Evolutionary conservation across 2,113 vertebrate genomes (phyloP).

Genomic region (Notarius lentiginosus): DNA sequence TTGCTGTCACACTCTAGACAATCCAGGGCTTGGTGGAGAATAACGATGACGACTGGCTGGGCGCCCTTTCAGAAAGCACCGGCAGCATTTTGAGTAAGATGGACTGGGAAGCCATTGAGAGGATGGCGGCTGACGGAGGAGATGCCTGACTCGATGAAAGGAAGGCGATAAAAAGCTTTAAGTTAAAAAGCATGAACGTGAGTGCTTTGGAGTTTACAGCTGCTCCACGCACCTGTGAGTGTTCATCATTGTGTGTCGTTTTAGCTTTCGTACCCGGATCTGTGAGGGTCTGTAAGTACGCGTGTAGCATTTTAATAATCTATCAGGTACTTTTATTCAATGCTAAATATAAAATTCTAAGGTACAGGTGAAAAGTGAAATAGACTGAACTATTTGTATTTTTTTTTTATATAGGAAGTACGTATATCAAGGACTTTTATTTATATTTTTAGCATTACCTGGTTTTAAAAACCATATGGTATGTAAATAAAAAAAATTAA

Average conservation of each 20-base stretch:
- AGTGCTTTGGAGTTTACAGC: background rate
- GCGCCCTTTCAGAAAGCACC: conserved; percentile 76
- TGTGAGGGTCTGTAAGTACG: background rate
- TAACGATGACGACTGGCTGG: conserved; percentile 59
- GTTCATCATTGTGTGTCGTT: background rate
- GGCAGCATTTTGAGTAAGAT: conserved; percentile 84
- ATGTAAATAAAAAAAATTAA: background rate
- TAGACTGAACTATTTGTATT: background rate
- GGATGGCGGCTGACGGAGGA: conserved; percentile 77
- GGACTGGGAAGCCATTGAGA: conserved; percentile 88
- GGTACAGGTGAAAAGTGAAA: background rate
- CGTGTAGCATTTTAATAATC: background rate
- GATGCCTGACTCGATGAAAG: background rate
- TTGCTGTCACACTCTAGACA: conserved; percentile 10
- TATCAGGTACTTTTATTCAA: background rate
- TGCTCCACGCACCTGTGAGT: background rate
- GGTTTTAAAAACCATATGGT: background rate
- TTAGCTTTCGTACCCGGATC: background rate
- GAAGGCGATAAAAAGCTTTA: background rate
- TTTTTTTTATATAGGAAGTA: background rate
- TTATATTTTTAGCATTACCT: background rate
- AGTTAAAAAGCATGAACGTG: background rate
- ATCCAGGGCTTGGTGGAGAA: conserved; percentile 57
- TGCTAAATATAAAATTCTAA: conserved; percentile 18
- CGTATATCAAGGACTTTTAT: background rate